Base-by-base conservation (phyloP, 2,888 invertebrate species). In the Eupithecia tripunctaria region DNA sequence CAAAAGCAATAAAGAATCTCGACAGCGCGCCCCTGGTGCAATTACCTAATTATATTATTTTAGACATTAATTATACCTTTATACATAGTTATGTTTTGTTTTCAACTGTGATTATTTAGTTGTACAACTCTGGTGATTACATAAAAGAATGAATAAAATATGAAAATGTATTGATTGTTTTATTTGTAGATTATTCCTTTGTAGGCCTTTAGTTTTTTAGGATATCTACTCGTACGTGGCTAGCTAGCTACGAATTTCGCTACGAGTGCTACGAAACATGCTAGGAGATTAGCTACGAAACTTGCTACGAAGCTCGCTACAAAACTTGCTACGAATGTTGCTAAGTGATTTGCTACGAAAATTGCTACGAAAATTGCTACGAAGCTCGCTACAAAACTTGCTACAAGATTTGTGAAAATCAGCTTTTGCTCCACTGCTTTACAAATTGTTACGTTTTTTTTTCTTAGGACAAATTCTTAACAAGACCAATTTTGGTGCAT, bases 71-170 rank as follows among this genome's bases (percentile, higher is more conserved):
- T 88, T 89, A 87, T 86, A 84, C 81, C 81, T 82, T 87, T 86
- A 84, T 86, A 88, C 85, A 87, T 89, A 89, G 86, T 90, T 91
- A 91, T 88, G 91, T 94, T 95, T 94, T 92, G 93, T 95, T 95
- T 80, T 95, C 91, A 94, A 95, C 95, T 95, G 95, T 95, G 95
- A 95, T 95, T 95, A 93, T 94, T 95, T 95, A 95, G 95, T 94
- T 95, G 93, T 95, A 95, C 95, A 94, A 94, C 91, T 94, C 93
- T 92, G 93, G 93, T 92, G 91, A 93, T 92, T 92, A 94, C 90
- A 94, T 94, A 93, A 94, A 94, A 95, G 90, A 91, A 93, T 91
- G 88, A 94, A 93, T 93, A 94, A 94, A 90, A 91, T 89, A 86
- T 89, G 81, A 88, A 91, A 92, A 90, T 88, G 80, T 78, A 74